Evolutionary conservation across 2,113 vertebrate species (phyloP).

Genomic region (Stegostoma tigrinum): DNA sequence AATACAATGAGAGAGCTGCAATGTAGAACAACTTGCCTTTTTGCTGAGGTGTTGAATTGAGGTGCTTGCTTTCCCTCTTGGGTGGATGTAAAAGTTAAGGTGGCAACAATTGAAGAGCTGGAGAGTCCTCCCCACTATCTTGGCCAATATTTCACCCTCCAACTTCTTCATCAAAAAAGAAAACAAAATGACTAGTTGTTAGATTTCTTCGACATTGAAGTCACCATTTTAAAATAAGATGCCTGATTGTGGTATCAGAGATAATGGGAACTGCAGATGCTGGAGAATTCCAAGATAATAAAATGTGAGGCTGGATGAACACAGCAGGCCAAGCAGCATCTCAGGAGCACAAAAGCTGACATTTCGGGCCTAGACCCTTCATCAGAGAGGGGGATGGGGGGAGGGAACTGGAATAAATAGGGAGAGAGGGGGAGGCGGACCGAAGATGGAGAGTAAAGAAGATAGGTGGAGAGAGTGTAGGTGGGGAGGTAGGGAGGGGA

Average conservation of each 20-base stretch:
- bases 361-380: too few species aligned
- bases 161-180: not conserved
- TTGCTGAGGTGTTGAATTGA: not conserved
- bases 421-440: too few species aligned
- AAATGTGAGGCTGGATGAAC: too few species aligned
- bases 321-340: too few species aligned
- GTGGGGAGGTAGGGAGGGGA: too few species aligned
- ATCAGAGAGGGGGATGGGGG: too few species aligned
- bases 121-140: not conserved
- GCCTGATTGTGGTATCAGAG: not conserved
- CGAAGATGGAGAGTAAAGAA: too few species aligned
- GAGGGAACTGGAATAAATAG: too few species aligned
- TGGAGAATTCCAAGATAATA: too few species aligned
- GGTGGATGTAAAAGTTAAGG: not conserved
- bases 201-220: not conserved
- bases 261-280: too few species aligned
- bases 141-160: not conserved
- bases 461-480: too few species aligned
- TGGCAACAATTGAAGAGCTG: not conserved
- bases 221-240: not conserved
- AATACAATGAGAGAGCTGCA: not conserved
- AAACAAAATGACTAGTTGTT: not conserved
- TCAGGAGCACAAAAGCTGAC: too few species aligned
- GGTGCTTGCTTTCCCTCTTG: not conserved
- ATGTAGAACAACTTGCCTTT: not conserved